Conservation (phyloP, 2,888 invertebrate genomes). For the Oscheius sp. region DNA sequence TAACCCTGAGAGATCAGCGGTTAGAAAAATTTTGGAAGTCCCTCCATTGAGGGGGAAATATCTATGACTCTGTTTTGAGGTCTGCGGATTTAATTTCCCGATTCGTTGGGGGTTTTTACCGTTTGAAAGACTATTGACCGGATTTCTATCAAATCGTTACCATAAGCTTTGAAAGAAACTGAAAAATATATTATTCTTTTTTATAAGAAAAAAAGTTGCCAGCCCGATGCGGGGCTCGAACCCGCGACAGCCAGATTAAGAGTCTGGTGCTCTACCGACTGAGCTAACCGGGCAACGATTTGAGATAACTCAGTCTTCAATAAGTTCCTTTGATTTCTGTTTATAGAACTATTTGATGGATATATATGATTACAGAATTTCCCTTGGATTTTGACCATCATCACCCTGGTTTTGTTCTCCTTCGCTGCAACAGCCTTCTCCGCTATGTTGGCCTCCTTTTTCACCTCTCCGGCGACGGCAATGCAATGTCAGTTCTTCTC, state of each 20-base stretch:
- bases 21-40: background rate
- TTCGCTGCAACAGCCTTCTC: constrained; percentile 9
- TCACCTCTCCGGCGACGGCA: background rate
- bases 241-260: constrained; percentile 69
- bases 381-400: background rate
- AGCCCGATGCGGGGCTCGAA: constrained; percentile 69
- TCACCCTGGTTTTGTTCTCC: constrained; percentile 5
- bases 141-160: too few relatives aligned
- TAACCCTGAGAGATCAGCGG: background rate
- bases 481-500: background rate
- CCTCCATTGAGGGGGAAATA: background rate
- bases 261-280: constrained; percentile 69
- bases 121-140: too few relatives aligned
- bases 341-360: too few relatives aligned
- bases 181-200: too few relatives aligned
- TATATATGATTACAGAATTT: background rate
- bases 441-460: constrained; percentile 16
- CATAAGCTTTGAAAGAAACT: too few relatives aligned
- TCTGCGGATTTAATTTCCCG: too few relatives aligned
- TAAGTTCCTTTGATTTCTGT: too few relatives aligned
- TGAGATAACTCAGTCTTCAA: too few relatives aligned
- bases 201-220: background rate
- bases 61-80: too few relatives aligned
- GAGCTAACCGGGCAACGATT: constrained; percentile 67
- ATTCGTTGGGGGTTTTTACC: too few relatives aligned